Evolutionary conservation across 2,797 vertebrate genomes (phyloP).

Genomic region (Cercopithecus hamlyni): DNA sequence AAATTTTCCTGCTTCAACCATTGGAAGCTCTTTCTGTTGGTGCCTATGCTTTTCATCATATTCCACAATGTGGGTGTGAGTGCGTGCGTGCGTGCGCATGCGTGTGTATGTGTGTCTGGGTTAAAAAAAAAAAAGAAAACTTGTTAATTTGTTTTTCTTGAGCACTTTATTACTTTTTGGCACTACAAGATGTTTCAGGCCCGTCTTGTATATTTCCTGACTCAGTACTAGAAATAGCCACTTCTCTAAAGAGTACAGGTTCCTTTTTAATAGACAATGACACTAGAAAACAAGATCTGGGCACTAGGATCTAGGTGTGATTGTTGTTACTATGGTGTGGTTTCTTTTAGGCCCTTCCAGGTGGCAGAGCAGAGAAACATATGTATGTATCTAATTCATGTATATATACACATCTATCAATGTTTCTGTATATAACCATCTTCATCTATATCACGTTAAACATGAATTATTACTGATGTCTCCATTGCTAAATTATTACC

Average conservation of each 20-base stretch:
- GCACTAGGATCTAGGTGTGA: no score
- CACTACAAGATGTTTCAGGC: not conserved
- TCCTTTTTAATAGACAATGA: not conserved
- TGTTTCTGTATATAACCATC: not conserved
- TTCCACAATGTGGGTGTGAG: not conserved
- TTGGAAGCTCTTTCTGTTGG: not conserved
- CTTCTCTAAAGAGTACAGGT: not conserved
- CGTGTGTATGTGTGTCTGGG: not conserved
- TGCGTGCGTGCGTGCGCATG: not conserved
- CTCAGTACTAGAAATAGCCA: not conserved
- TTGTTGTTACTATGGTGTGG: not conserved
- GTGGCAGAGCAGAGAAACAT: not conserved
- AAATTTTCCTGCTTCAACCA: not conserved
- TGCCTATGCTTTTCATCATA: not conserved
- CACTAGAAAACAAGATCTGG: not conserved
- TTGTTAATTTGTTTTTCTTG: not conserved
- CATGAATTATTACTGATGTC: not conserved
- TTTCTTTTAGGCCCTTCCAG: not conserved
- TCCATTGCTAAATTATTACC: not conserved
- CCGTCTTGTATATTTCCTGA: not conserved
- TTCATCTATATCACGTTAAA: not conserved
- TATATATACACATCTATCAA: not conserved
- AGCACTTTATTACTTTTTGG: not conserved
- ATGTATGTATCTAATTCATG: not conserved
- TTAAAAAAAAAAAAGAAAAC: no score